A percentile compares a stretch with the other conserved stretches of the same genome.
Evolutionary conservation across 1,140 invertebrate species (phyloP).

Genomic region (Antheraea mylitta): DNA sequence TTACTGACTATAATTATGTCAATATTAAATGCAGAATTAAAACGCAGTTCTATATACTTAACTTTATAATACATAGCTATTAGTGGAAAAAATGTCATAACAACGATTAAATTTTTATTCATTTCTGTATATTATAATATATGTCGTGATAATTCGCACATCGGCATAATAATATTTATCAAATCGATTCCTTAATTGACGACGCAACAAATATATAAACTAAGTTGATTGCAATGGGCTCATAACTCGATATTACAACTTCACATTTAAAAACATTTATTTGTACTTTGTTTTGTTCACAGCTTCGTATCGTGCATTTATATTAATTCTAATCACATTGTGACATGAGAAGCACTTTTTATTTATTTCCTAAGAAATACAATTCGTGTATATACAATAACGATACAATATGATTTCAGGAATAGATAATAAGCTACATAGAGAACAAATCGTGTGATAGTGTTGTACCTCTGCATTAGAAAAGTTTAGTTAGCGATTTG

Average conservation of each 20-base stretch:
- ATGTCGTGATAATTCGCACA: background rate
- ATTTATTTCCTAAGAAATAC: background rate
- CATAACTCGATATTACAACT: background rate
- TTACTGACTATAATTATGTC: too few species aligned
- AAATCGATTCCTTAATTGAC: slow-evolving; percentile 1
- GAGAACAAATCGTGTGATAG: too few species aligned
- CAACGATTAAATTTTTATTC: background rate
- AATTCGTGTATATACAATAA: background rate
- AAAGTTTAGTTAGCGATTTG: too few species aligned
- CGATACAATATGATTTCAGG: background rate
- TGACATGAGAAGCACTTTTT: background rate
- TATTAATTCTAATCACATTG: background rate
- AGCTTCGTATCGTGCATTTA: background rate
- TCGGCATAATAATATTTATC: background rate
- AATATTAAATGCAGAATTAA: too few species aligned
- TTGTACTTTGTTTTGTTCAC: slow-evolving; percentile 1
- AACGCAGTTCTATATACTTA: background rate
- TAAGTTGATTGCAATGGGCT: background rate
- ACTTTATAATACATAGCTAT: background rate
- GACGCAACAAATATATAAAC: background rate
- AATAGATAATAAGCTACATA: background rate
- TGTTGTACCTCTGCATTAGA: too few species aligned
- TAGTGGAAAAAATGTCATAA: background rate
- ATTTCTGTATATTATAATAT: background rate
- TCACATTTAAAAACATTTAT: background rate